Evolutionary conservation across 2,797 vertebrate species (phyloP).

Genomic region (Babyrousa celebensis): DNA sequence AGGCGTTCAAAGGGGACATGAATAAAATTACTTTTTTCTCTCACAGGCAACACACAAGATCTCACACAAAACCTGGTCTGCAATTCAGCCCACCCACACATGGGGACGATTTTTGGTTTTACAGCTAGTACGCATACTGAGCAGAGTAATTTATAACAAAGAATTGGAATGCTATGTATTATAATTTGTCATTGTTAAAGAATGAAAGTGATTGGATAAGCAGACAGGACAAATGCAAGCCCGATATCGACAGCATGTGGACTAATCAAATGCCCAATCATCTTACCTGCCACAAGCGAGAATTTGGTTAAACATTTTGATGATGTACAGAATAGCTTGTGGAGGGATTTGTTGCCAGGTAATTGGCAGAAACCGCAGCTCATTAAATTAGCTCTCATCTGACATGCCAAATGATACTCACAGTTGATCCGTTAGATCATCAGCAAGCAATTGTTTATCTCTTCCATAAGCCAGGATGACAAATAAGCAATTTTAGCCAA

Average conservation of each 20-base stretch:
- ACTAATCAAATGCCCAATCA: constrained; percentile 84
- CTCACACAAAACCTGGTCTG: constrained; percentile 65
- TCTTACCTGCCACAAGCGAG: constrained; percentile 87
- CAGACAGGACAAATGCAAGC: constrained; percentile 76
- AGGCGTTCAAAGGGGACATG: background rate
- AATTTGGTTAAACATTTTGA: constrained; percentile 90
- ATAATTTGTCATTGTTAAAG: constrained; percentile 89
- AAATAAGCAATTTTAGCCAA: constrained; percentile 91
- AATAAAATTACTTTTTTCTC: constrained; percentile 59
- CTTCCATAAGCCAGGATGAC: constrained; percentile 90
- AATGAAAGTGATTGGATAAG: constrained; percentile 85
- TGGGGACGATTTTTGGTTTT: constrained; percentile 74
- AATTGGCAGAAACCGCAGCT: constrained; percentile 89
- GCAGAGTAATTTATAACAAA: constrained; percentile 85
- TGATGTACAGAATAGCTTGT: constrained; percentile 86
- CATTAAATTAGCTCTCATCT: constrained; percentile 91
- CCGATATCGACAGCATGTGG: constrained; percentile 80
- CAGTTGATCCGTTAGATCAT: constrained; percentile 90
- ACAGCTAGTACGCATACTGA: constrained; percentile 70
- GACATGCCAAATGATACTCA: constrained; percentile 90
- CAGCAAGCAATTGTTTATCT: constrained; percentile 90
- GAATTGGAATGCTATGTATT: constrained; percentile 81
- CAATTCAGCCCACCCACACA: constrained; percentile 73
- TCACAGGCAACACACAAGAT: constrained; percentile 68
- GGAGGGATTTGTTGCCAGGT: constrained; percentile 87